Conservation (phyloP, 2,113 vertebrate genomes). For the Callipepla squamata region DNA sequence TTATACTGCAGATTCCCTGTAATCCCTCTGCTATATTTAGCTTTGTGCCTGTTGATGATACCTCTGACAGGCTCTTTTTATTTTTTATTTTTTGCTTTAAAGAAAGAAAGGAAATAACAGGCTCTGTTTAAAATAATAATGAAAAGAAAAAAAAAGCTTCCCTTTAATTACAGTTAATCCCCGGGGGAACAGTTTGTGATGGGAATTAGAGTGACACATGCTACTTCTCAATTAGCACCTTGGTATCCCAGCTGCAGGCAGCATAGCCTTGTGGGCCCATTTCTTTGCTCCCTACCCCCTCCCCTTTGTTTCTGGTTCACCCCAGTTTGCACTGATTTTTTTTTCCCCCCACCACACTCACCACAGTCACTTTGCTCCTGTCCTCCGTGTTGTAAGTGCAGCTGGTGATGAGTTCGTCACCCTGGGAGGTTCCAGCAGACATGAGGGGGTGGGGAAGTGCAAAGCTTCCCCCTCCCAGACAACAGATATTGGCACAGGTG, state of each 20-base stretch:
- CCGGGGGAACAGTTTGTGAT: slow-evolving; percentile 25
- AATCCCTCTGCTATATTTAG: slow-evolving; percentile 62
- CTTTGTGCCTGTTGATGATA: slow-evolving; percentile 37
- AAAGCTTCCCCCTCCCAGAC: accelerated
- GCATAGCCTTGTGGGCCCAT: neutral
- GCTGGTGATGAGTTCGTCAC: slow-evolving; percentile 89
- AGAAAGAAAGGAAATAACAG: slow-evolving; percentile 46
- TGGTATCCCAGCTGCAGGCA: neutral
- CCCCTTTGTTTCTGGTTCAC: neutral
- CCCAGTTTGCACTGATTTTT: neutral
- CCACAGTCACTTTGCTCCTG: slow-evolving; percentile 85
- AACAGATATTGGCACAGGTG: accelerated
- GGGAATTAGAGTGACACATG: slow-evolving; percentile 24
- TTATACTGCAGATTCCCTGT: slow-evolving; percentile 61
- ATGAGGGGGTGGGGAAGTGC: neutral
- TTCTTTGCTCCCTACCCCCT: neutral
- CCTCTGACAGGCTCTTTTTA: slow-evolving; percentile 47
- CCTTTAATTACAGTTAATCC: slow-evolving; percentile 61
- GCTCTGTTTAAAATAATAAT: slow-evolving; percentile 29
- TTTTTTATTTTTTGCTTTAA: neutral
- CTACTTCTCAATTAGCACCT: slow-evolving; percentile 44
- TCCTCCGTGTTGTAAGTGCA: slow-evolving; percentile 91
- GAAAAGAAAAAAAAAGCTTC: neutral
- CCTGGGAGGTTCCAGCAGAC: slow-evolving; percentile 73
- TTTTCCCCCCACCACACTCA: slow-evolving; percentile 62